phyloP scores from a whole-genome alignment of 1,140 invertebrate genomes.

The Drosophila busckii region DNA sequence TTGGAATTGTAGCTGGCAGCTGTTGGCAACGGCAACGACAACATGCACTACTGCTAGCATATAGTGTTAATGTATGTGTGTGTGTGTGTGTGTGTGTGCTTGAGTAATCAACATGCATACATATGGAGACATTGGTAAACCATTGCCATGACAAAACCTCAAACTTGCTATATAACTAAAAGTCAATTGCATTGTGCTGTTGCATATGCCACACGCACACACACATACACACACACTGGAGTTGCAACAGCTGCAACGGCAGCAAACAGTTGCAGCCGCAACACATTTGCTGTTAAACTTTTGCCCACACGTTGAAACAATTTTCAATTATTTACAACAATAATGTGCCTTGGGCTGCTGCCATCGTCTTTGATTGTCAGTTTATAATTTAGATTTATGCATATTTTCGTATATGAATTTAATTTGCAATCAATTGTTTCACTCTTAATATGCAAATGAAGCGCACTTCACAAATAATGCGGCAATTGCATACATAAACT shows the following conservation, averaged over 20 bases:
- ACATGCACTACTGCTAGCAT: slow-evolving; percentile 36
- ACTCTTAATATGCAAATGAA: too few species aligned
- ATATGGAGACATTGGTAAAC: slow-evolving; percentile 1
- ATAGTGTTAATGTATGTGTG: background rate
- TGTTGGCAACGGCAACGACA: slow-evolving; percentile 55
- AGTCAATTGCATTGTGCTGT: slow-evolving; percentile 74
- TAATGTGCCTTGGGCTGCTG: slow-evolving; percentile 39
- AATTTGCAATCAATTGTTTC: too few species aligned
- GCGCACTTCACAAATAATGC: too few species aligned
- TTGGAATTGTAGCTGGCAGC: slow-evolving; percentile 51
- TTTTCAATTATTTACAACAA: slow-evolving; percentile 69
- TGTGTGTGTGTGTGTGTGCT: background rate
- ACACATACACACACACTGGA: too few species aligned
- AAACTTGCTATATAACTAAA: slow-evolving; percentile 67
- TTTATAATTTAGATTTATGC: too few species aligned
- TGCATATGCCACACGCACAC: slow-evolving; percentile 26
- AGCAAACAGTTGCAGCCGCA: slow-evolving; percentile 41
- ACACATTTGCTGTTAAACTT: slow-evolving; percentile 39
- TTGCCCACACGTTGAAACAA: slow-evolving; percentile 52
- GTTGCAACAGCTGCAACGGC: slow-evolving; percentile 14
- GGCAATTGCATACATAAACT: too few species aligned
- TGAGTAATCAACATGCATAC: slow-evolving; percentile 43
- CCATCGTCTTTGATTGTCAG: slow-evolving; percentile 1
- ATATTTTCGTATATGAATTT: too few species aligned
- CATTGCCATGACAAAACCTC: slow-evolving; percentile 47